Evolutionary conservation across 1,140 invertebrate genomes (phyloP), one percentile per base, ranked within the genome.

Genomic region (Macrobrachium rosenbergii): DNA sequence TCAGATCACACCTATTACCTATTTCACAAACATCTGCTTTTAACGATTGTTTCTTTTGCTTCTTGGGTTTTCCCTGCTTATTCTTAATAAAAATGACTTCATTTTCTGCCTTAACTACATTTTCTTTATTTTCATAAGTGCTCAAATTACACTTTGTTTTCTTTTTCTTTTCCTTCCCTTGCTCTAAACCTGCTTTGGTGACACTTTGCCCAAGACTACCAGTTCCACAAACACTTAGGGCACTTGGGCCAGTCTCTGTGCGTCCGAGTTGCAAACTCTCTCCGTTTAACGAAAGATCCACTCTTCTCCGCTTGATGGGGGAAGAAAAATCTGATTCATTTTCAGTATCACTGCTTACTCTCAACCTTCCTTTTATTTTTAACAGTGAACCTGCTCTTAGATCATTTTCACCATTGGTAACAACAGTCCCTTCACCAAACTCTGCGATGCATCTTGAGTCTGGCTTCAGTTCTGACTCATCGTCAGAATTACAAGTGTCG

Each of bases 21-120:
- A n/a, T n/a, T n/a, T n/a, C n/a, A n/a, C n/a, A n/a, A n/a, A n/a
- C n/a, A n/a, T n/a, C n/a, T n/a, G n/a, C n/a, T n/a, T n/a, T n/a
- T n/a, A n/a, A n/a, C n/a, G n/a, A n/a, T n/a, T n/a, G 6, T 12
- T 80, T 63, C 60, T 60, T 80, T 62, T 80, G 64, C 78, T 60
- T 80, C 28, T n/a, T 63, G 37, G n/a, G n/a, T n/a, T n/a, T n/a
- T 78, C 21, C 16, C 11, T 45, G 58, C 62, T 80, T 21, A 7
- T 19, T 21, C 17, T 58, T 62, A 60, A 5, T 52, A 52, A 7
- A 23, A 23, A 2, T 73, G 43, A 45, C 76, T 45, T 28, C 76
- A 8, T 52, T 37, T 16, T 59, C 76, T 37, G 11, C 59, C 59
- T 58, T 19, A 21, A n/a, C 69, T 73, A 5, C 72, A 23, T 75